Percentiles rank a stretch among this genome's conserved stretches.
Evolutionary conservation across 2,888 invertebrate species (phyloP).

Genomic region (Eumacrocentrus americanus): DNA sequence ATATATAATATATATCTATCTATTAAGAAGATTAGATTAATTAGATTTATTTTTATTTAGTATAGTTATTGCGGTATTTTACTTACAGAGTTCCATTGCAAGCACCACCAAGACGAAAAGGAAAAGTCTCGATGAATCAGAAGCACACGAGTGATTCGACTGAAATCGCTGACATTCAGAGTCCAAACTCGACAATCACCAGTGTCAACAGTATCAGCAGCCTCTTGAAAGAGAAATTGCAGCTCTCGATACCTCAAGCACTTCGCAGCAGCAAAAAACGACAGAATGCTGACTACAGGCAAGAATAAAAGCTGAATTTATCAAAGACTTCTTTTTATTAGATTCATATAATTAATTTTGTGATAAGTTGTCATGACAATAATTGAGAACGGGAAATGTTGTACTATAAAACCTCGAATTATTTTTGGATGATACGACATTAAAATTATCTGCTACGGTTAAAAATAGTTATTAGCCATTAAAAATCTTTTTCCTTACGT

Average conservation of each 20-base stretch:
- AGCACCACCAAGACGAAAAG: conserved; percentile 68
- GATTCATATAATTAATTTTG: too few species aligned
- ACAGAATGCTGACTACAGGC: conserved; percentile 59
- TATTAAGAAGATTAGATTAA: too few species aligned
- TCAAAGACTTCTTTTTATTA: too few species aligned
- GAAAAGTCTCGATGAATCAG: conserved; percentile 66
- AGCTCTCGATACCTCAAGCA: conserved; percentile 64
- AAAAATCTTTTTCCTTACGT: too few species aligned
- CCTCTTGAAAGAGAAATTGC: conserved; percentile 80
- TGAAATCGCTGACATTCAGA: conserved; percentile 68
- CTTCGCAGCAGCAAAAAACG: conserved; percentile 54
- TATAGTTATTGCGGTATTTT: too few species aligned
- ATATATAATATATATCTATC: neutral
- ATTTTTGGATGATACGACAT: too few species aligned
- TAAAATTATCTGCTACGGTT: too few species aligned
- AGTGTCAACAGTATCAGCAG: conserved; percentile 86
- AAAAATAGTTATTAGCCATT: too few species aligned
- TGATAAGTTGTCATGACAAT: too few species aligned
- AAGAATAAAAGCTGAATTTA: too few species aligned
- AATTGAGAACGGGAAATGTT: too few species aligned
- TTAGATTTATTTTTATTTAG: conserved; percentile 1
- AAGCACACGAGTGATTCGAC: conserved; percentile 64
- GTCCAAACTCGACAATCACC: conserved; percentile 79
- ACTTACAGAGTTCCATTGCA: conserved; percentile 68
- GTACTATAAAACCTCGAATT: too few species aligned